Percentiles rank a stretch among this genome's conserved stretches.
These are phyloP conservation scores for Nudaria mundana DNA, from an alignment of 2,888 invertebrate genomes.

Conservation along the genomic window DNA sequence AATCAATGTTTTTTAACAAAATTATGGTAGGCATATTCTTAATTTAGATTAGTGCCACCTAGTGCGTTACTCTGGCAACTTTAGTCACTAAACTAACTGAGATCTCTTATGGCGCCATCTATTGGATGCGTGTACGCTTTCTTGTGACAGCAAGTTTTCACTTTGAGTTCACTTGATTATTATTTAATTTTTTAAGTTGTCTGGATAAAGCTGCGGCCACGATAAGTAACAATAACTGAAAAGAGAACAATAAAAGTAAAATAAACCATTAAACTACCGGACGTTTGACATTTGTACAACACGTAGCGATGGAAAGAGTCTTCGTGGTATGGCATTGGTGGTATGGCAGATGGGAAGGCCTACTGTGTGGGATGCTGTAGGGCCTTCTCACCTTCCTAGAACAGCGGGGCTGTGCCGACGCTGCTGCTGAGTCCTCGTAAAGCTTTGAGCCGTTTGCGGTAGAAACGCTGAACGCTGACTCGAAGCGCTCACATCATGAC, in stretches of 20 bases:
- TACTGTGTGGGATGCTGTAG: no score
- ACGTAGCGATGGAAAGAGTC: no score
- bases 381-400: no score
- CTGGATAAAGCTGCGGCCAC: constrained; percentile 10
- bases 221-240: constrained; percentile 26
- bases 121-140: constrained; percentile 17
- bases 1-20: not conserved
- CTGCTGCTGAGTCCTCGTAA: no score
- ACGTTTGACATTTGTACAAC: no score
- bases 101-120: constrained; percentile 13
- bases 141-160: not conserved
- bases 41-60: constrained; percentile 20
- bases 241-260: not conserved
- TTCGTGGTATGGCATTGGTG: no score
- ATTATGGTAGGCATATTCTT: not conserved
- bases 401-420: no score
- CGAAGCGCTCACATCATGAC: no score
- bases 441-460: no score
- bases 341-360: no score
- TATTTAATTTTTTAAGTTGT: not conserved
- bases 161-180: constrained; percentile 3
- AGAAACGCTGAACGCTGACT: no score
- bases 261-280: no score
- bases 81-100: constrained; percentile 14
- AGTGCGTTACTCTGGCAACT: constrained; percentile 6